Evolutionary conservation across 2,888 invertebrate species (phyloP).

Genomic region (Ophion slaviceki): DNA sequence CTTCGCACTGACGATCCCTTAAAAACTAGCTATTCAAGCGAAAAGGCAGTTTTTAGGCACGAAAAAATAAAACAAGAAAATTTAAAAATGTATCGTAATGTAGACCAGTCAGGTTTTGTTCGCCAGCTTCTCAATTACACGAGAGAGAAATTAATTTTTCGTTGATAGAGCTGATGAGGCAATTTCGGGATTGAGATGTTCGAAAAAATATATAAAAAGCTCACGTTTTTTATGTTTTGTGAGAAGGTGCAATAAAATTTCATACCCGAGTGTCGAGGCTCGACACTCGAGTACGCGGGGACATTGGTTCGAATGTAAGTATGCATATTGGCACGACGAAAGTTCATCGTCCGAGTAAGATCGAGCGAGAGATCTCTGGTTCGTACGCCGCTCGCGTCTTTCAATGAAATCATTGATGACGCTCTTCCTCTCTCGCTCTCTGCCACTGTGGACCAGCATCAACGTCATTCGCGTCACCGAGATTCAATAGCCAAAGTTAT

Average conservation of each 20-base stretch:
- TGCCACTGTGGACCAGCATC: conserved; percentile 31
- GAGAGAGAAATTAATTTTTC: background rate
- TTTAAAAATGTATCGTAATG: no score
- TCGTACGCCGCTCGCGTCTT: conserved; percentile 40
- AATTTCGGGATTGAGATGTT: conserved; percentile 6
- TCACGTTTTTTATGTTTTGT: conserved; percentile 21
- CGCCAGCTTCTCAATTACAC: no score
- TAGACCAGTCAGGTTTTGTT: no score
- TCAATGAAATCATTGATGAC: conserved; percentile 68
- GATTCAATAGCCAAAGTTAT: conserved; percentile 54
- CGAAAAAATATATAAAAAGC: background rate
- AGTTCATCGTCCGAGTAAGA: conserved; percentile 63
- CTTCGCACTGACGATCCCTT: no score
- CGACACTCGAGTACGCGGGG: conserved; percentile 35
- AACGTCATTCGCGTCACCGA: conserved; percentile 20
- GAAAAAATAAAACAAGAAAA: no score
- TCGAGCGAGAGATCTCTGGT: conserved; percentile 5
- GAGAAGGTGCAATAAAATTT: conserved; percentile 32
- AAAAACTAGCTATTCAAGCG: no score
- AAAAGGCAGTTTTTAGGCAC: no score
- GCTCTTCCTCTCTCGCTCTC: conserved; percentile 2
- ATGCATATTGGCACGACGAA: conserved; percentile 47
- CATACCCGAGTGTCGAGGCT: background rate
- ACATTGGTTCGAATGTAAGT: conserved; percentile 33
- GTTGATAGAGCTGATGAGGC: background rate